Evolutionary conservation across 2,113 vertebrate genomes (phyloP), one percentile per base, ranked within the genome.

Genomic region (Vimba vimba): DNA sequence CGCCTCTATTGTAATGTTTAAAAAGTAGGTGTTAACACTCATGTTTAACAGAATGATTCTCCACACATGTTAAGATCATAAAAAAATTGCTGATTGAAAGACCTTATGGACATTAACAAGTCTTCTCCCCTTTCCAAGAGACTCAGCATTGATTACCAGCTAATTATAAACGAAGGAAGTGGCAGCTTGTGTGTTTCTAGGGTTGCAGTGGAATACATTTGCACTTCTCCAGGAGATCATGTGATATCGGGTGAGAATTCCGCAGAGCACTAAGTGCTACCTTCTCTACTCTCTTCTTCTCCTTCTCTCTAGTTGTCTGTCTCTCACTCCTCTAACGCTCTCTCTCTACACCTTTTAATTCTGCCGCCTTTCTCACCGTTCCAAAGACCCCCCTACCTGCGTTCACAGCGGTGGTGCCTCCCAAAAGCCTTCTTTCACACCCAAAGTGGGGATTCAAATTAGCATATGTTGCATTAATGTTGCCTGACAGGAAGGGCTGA

Each of bases 381-480:
- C 87, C 91, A 88, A 91, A 55, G 45, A 79, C 62, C 79, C 55
- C 47, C 47, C 47, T 12, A 50, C 47, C 59, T 30, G 13, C 91
- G 90, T 93, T 95, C 94, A 92, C 94, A 93, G 92, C 82, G 94
- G 93, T 89, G 93, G 92, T 87, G 88, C 90, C 89, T 93, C 90
- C 90, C 76, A 85, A 89, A 88, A 91, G 92, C 91, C 92, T 91
- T 82, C 83, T 86, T 94, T 95, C 93, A 92, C 94, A 95, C 94
- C 88, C 92, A 79, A 79, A 66, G 90, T 71, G 30, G 89, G 88
- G 90, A 93, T 94, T 92, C 90, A 88, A 92, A 95, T 93, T 93
- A 95, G 93, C 94, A 95, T 95, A 95, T 95, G 94, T 92, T 89
- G 92, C 27, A 93, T 95, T 95, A 93, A 96, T 94, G 94, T 93